Conservation (phyloP, 2,113 vertebrate species). For the Trematomus loennbergii region DNA sequence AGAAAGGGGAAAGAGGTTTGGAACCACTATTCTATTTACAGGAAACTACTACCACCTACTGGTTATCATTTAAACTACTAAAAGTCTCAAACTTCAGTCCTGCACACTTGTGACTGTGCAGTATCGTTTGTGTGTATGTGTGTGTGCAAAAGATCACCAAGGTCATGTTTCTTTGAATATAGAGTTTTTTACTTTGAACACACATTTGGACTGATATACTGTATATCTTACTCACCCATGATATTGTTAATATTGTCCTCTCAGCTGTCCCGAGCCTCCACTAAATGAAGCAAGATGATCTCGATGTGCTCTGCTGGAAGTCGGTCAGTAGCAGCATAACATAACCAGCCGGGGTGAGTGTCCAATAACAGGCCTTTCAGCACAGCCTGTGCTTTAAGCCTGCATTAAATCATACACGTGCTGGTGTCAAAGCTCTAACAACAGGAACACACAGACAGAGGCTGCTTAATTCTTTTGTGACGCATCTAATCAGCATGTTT, state of each 20-base stretch:
- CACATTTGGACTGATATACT: no score
- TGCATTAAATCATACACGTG: slow-evolving; percentile 48
- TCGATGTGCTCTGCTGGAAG: slow-evolving; percentile 49
- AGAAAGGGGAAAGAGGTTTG: no score
- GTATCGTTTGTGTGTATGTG: neutral
- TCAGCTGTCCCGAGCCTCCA: slow-evolving; percentile 15
- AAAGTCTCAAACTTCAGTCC: neutral
- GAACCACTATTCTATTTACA: neutral
- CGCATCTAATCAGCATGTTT: neutral
- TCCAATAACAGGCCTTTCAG: slow-evolving; percentile 57
- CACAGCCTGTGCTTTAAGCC: slow-evolving; percentile 11
- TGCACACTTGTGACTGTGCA: slow-evolving; percentile 14
- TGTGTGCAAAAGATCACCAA: neutral
- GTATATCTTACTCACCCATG: no score
- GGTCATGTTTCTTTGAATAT: neutral
- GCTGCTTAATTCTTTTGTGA: neutral
- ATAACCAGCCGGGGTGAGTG: slow-evolving; percentile 27
- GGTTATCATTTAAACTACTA: slow-evolving; percentile 4
- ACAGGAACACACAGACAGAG: neutral
- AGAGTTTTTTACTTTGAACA: no score
- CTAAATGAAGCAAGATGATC: slow-evolving; percentile 35
- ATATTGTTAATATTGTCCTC: neutral
- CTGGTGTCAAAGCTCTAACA: slow-evolving; percentile 13
- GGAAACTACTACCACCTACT: slow-evolving; percentile 42
- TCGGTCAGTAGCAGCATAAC: slow-evolving; percentile 6